phyloP scores from a whole-genome alignment of 2,888 invertebrate species.

The Corbicula japonica region DNA sequence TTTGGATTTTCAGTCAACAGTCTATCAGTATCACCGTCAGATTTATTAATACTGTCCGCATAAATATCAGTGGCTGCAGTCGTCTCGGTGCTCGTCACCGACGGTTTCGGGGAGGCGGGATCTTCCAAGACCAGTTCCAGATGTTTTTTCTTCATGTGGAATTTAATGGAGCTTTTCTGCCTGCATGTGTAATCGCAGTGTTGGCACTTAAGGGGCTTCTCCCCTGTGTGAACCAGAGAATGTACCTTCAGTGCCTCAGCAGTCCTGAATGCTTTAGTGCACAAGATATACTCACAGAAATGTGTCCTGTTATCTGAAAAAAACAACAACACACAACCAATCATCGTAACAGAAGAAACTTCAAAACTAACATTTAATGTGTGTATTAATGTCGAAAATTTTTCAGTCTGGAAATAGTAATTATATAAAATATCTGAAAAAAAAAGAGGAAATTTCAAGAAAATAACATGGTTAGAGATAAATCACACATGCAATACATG shows the following conservation, averaged over 20 bases:
- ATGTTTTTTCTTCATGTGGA: conserved; percentile 80
- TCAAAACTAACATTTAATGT: not conserved
- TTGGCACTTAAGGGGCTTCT: conserved; percentile 84
- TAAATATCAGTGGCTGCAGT: conserved; percentile 1
- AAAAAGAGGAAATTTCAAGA: no score
- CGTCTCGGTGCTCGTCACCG: not conserved
- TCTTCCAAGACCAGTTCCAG: conserved; percentile 52
- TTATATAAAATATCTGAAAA: no score
- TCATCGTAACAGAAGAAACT: not conserved
- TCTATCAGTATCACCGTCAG: conserved; percentile 5
- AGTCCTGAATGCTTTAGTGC: conserved; percentile 85
- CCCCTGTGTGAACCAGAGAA: conserved; percentile 83
- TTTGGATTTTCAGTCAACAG: no score
- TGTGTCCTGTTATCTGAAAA: conserved; percentile 84
- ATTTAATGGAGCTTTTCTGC: conserved; percentile 84
- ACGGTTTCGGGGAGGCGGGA: conserved; percentile 19
- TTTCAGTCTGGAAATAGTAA: no score
- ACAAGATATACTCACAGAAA: conserved; percentile 83
- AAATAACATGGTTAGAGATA: no score
- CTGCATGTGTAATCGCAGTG: conserved; percentile 85
- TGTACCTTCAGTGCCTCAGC: conserved; percentile 85
- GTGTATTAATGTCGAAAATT: no score
- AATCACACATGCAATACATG: no score
- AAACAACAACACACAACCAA: conserved; percentile 2
- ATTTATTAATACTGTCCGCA: conserved; percentile 26